phyloP scores from a whole-genome alignment of 2,888 invertebrate genomes.

The Agonopterix alstromeriana region DNA sequence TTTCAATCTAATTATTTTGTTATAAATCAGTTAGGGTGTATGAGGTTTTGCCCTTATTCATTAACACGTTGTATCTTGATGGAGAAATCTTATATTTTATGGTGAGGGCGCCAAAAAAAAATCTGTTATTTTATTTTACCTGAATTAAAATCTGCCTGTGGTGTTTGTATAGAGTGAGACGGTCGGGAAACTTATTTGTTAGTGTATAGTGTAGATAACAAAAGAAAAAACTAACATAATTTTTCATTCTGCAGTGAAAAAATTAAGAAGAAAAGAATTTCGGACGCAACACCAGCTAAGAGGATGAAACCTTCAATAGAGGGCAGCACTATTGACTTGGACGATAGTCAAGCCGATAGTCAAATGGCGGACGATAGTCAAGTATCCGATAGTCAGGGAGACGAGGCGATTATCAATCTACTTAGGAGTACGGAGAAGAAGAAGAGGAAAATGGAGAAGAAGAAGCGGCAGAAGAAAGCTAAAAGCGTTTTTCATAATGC shows the following conservation, averaged over 20 bases:
- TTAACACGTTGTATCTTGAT: no score
- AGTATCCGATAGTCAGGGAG: slow-evolving; percentile 1
- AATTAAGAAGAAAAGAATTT: slow-evolving; percentile 23
- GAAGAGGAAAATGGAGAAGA: slow-evolving; percentile 54
- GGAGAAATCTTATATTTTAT: no score
- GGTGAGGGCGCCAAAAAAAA: no score
- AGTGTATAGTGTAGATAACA: no score
- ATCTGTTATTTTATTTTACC: no score
- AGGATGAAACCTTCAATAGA: slow-evolving; percentile 43
- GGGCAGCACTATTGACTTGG: slow-evolving; percentile 29
- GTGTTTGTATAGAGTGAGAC: no score
- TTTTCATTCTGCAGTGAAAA: slow-evolving; percentile 28
- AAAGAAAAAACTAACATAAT: no score
- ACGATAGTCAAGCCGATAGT: slow-evolving; percentile 9
- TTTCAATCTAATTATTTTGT: no score
- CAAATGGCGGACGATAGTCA: slow-evolving; percentile 22
- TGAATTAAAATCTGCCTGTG: no score
- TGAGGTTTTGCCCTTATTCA: no score
- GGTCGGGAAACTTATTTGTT: no score
- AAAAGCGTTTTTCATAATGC: slow-evolving; percentile 68
- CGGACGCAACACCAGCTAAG: slow-evolving; percentile 22
- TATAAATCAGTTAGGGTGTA: no score
- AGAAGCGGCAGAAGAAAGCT: slow-evolving; percentile 53
- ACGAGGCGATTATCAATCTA: slow-evolving; percentile 55
- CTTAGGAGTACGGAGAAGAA: slow-evolving; percentile 62